Percentiles rank a stretch among this genome's conserved stretches.
These are phyloP conservation scores for Laticauda laticaudata DNA, from an alignment of 2,113 vertebrate species.

Conservation along the genomic window DNA sequence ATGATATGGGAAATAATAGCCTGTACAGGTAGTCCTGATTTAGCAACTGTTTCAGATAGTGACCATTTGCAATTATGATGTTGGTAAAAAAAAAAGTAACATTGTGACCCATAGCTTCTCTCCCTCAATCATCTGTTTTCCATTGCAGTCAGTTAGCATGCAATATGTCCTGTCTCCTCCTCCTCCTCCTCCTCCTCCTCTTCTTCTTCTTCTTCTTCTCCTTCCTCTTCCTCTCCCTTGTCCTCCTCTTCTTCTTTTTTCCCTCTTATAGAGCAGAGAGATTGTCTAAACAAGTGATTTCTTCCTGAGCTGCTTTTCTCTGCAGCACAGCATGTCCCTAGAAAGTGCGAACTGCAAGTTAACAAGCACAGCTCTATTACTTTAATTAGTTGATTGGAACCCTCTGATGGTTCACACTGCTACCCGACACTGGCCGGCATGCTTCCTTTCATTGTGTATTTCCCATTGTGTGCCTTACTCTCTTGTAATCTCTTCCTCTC, in stretches of 20 bases:
- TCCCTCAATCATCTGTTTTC: background rate
- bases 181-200: no score
- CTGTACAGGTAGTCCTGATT: background rate
- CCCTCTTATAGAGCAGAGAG: background rate
- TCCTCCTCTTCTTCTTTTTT: no score
- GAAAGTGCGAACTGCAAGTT: background rate
- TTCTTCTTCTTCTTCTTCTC: no score
- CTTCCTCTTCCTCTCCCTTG: no score
- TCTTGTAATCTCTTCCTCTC: background rate
- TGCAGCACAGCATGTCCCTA: background rate
- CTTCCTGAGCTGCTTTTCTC: background rate
- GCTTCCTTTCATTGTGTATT: background rate
- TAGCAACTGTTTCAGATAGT: background rate
- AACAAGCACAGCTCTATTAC: background rate
- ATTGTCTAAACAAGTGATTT: background rate
- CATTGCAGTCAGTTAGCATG: background rate
- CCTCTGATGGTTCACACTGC: background rate
- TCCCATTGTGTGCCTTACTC: background rate
- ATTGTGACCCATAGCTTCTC: background rate
- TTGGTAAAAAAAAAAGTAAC: background rate
- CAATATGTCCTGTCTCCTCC: background rate
- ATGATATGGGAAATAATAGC: background rate
- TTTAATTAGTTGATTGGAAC: background rate
- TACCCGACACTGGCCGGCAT: background rate
- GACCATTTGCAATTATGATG: background rate